Evolutionary conservation across 2,888 invertebrate genomes (phyloP).

Genomic region (Watsonalla binaria): DNA sequence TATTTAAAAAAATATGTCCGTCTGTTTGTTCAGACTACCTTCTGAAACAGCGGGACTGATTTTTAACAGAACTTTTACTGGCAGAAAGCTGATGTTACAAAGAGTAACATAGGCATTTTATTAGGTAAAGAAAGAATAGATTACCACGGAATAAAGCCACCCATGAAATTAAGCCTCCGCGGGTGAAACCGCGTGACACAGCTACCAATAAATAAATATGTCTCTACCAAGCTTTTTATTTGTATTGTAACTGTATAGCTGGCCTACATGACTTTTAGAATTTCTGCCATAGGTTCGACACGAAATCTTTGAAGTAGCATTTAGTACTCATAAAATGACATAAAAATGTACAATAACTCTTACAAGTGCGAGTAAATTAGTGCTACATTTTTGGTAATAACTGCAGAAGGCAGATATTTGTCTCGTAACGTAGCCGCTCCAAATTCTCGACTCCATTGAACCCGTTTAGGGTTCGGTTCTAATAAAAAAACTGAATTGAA

Average conservation of each 20-base stretch:
- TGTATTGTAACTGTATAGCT: too few species aligned
- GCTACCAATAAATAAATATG: too few species aligned
- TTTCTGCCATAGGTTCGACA: neutral
- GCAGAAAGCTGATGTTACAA: too few species aligned
- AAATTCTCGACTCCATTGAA: conserved; percentile 54
- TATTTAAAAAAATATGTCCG: neutral
- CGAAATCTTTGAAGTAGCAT: neutral
- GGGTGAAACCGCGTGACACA: too few species aligned
- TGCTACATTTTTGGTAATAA: neutral
- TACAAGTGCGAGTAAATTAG: too few species aligned
- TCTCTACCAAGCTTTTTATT: too few species aligned
- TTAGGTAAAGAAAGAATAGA: too few species aligned
- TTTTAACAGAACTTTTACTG: too few species aligned
- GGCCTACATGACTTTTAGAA: too few species aligned
- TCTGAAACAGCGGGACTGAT: neutral
- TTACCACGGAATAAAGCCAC: neutral
- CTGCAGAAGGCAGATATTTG: neutral
- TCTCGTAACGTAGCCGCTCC: conserved; percentile 22
- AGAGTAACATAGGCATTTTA: too few species aligned
- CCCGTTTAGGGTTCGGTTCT: conserved; percentile 60
- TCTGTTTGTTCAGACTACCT: neutral
- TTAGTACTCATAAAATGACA: too few species aligned
- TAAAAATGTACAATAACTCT: too few species aligned
- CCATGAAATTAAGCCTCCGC: neutral
- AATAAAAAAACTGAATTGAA: conserved; percentile 71